Base-by-base conservation (phyloP, 35 echinoderm and acorn worm genomes). In the Amphiura filiformis region DNA sequence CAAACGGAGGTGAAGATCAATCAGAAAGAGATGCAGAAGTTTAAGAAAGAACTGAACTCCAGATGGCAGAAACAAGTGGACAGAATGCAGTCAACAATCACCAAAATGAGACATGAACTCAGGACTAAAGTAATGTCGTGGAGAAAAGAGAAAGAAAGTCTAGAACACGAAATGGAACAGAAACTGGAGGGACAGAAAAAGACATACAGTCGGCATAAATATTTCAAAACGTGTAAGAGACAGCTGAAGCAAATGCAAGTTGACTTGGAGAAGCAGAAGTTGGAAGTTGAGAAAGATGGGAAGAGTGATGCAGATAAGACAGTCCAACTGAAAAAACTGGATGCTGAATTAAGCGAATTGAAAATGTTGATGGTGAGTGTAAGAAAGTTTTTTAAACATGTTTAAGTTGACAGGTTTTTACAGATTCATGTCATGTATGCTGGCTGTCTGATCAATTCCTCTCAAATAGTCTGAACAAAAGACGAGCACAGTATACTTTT, bases 61-160 rank as follows among this genome's bases (percentile, higher is more conserved):
- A n/a, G 26, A 2, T 70, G 61, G 61, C 61, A 70, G 61, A 70
- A 30, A 4, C 7, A 30, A 70, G 61, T 70, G 61, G 26, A n/a
- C 61, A 70, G 26, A 70, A 70, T 23, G 9, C 61, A 70, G 17
- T 23, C 7, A 13, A 23, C 61, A 26, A 30, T 70, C 26, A 30
- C 61, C 61, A 70, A 70, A 70, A 70, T n/a, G 61, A 70, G 61
- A 70, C 7, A 30, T 70, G 61, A 70, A 70, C 61, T 70, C 28
- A 70, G 61, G 26, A 70, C 61, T n/a, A 70, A 18, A n/a, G 28
- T 26, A 30, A 3, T 70, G 61, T 26, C 28, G 2, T 70, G 61
- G 61, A 30, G 26, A 23, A 70, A 70, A n/a, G 11, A 70, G 26
- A 70, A 70, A 23, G 61, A 70, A 70, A 23, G 7, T 30, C 61